Evolutionary conservation across 2,888 invertebrate species (phyloP).

Genomic region (Dastarcus helophoroides): DNA sequence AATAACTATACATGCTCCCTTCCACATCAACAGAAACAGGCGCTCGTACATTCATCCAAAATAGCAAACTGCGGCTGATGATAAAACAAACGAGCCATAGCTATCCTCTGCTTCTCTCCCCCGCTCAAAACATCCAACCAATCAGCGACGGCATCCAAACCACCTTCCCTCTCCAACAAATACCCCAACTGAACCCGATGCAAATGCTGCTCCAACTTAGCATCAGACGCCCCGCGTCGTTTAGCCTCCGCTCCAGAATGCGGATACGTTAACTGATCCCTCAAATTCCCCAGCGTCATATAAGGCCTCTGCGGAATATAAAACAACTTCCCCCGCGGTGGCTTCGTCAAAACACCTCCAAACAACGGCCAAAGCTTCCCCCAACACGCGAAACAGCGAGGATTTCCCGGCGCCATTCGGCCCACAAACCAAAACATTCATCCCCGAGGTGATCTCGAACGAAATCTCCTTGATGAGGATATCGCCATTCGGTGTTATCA

Average conservation of each 20-base stretch:
- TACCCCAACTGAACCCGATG: constrained; percentile 76
- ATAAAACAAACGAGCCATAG: constrained; percentile 96
- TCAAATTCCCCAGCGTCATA: constrained; percentile 90
- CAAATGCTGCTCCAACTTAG: constrained; percentile 62
- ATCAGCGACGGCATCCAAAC: constrained; percentile 88
- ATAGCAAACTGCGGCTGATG: constrained; percentile 98
- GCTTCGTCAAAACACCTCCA: constrained; percentile 88
- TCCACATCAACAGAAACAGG: constrained; percentile 98
- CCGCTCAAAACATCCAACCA: constrained; percentile 99
- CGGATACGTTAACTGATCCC: constrained; percentile 89
- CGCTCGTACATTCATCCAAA: constrained; percentile 96
- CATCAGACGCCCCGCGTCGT: constrained; percentile 66
- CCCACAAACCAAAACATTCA: constrained; percentile 95
- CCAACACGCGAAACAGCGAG: constrained; percentile 89
- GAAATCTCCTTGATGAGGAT: constrained; percentile 77
- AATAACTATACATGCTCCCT: constrained; percentile 93
- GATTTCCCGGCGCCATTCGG: constrained; percentile 99
- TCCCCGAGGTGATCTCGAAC: constrained; percentile 81
- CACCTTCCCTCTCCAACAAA: constrained; percentile 72
- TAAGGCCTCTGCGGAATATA: constrained; percentile 96
- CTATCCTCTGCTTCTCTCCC: constrained; percentile 96
- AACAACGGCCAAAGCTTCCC: constrained; percentile 97
- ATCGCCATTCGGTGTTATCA: constrained; percentile 97
- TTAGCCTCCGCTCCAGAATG: constrained; percentile 80
- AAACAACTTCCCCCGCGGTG: constrained; percentile 90